phyloP scores from a whole-genome alignment of 2,888 invertebrate genomes.

The Imbricaverruca yamaguchii region DNA sequence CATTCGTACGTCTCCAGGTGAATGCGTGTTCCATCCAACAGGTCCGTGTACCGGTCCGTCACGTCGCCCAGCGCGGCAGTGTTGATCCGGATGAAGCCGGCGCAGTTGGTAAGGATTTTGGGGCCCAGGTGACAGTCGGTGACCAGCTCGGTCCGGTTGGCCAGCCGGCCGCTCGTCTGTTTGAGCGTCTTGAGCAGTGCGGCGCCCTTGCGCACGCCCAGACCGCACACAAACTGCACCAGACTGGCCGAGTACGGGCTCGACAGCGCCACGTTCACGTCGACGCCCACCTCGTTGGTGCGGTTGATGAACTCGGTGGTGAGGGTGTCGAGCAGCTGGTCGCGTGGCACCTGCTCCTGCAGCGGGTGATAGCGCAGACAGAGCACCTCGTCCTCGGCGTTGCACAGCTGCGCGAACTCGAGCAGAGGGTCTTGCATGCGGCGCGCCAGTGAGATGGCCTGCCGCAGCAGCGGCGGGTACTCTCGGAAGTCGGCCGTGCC shows the following conservation, averaged over 20 bases:
- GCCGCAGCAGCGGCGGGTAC: constrained; percentile 80
- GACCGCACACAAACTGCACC: constrained; percentile 92
- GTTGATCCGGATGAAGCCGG: constrained; percentile 98
- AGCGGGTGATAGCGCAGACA: constrained; percentile 86
- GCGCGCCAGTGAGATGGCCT: constrained; percentile 88
- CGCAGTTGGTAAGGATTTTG: constrained; percentile 96
- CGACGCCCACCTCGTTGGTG: constrained; percentile 96
- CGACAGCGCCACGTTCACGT: constrained; percentile 86
- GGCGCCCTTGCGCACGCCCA: constrained; percentile 91
- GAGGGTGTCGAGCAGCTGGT: constrained; percentile 31
- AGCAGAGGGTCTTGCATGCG: constrained; percentile 90
- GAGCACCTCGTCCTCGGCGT: constrained; percentile 90
- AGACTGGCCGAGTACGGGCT: constrained; percentile 79
- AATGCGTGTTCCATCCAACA: constrained; percentile 92
- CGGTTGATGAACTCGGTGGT: constrained; percentile 62
- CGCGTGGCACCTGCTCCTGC: constrained; percentile 41
- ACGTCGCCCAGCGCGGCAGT: constrained; percentile 83
- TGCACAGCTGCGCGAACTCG: constrained; percentile 93
- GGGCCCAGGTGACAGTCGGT: constrained; percentile 96
- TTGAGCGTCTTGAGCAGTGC: constrained; percentile 74
- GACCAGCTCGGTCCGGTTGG: constrained; percentile 90
- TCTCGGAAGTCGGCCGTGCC: constrained; percentile 82
- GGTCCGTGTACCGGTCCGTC: constrained; percentile 60
- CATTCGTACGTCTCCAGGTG: constrained; percentile 99
- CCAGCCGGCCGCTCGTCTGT: constrained; percentile 82